These are phyloP conservation scores for Eupeodes luniger DNA, from an alignment of 2,888 invertebrate genomes.

Conservation along the genomic window DNA sequence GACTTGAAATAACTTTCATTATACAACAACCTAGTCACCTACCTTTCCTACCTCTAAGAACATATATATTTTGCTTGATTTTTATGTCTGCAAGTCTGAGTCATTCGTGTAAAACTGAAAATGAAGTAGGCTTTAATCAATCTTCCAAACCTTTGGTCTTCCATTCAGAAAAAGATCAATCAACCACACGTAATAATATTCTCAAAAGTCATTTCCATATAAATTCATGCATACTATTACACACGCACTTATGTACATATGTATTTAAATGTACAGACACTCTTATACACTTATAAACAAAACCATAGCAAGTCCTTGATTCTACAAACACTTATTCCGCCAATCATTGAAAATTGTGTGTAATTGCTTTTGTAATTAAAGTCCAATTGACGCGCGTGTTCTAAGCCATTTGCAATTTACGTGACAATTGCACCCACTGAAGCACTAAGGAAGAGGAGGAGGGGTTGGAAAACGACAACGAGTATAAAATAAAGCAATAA, in stretches of 20 bases:
- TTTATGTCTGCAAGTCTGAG: neutral
- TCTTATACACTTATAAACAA: too few relatives aligned
- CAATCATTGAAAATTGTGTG: conserved; percentile 61
- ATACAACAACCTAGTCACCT: too few relatives aligned
- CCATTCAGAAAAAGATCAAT: conserved; percentile 31
- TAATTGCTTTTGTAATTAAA: conserved; percentile 74
- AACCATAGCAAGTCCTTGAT: conserved; percentile 2
- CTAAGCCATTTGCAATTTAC: conserved; percentile 70
- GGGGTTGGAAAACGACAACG: neutral
- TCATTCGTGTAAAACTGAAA: conserved; percentile 9
- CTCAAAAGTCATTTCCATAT: conserved; percentile 37
- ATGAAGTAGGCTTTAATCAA: conserved; percentile 25
- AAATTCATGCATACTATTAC: neutral
- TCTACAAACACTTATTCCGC: conserved; percentile 55
- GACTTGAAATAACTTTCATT: neutral
- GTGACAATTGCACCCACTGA: conserved; percentile 63
- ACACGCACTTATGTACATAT: neutral
- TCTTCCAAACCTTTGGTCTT: conserved; percentile 29
- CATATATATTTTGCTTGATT: too few relatives aligned
- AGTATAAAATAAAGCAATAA: conserved; percentile 58
- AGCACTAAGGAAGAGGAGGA: too few relatives aligned
- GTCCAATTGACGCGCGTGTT: conserved; percentile 71
- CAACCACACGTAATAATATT: conserved; percentile 18
- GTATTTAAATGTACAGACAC: neutral
- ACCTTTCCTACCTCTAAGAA: too few relatives aligned